Evolutionary conservation across 2,797 vertebrate species (phyloP).

Genomic region (Enteromius mattozi): DNA sequence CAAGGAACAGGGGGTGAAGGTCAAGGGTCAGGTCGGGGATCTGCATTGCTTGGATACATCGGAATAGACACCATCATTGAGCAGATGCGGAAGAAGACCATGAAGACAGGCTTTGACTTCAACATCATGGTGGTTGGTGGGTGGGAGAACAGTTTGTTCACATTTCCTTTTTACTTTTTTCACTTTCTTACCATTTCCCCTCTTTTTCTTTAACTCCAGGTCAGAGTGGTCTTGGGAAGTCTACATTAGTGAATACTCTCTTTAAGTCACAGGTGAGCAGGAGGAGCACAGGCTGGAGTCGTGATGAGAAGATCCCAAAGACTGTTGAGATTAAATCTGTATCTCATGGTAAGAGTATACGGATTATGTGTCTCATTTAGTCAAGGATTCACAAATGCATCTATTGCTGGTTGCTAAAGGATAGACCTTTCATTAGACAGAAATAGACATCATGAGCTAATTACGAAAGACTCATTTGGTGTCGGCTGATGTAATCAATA

Average conservation of each 20-base stretch:
- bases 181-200: not conserved
- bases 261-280: constrained; percentile 99
- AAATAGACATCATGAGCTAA: constrained; percentile 17
- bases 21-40: constrained; percentile 72
- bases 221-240: constrained; percentile 94
- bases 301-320: constrained; percentile 97
- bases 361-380: not conserved
- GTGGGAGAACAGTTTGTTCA: constrained; percentile 56
- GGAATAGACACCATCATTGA: constrained; percentile 98
- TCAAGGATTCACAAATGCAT: not conserved
- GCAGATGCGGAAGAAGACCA: constrained; percentile 98
- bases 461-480: not conserved
- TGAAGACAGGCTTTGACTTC: constrained; percentile 98
- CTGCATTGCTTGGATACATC: constrained; percentile 90
- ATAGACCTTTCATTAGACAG: not conserved
- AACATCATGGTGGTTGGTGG: constrained; percentile 98
- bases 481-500: constrained; percentile 1
- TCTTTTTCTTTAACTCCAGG: constrained; percentile 72
- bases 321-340: constrained; percentile 96
- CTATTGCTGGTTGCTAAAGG: not conserved
- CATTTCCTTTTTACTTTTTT: not conserved
- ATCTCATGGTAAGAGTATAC: constrained; percentile 84
- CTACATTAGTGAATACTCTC: constrained; percentile 92
- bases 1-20: constrained; percentile 66
- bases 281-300: constrained; percentile 89